A percentile compares a stretch with the other conserved stretches of the same genome.
Conservation (phyloP, 2,888 invertebrate species). For the Macrostomum cliftonense region DNA sequence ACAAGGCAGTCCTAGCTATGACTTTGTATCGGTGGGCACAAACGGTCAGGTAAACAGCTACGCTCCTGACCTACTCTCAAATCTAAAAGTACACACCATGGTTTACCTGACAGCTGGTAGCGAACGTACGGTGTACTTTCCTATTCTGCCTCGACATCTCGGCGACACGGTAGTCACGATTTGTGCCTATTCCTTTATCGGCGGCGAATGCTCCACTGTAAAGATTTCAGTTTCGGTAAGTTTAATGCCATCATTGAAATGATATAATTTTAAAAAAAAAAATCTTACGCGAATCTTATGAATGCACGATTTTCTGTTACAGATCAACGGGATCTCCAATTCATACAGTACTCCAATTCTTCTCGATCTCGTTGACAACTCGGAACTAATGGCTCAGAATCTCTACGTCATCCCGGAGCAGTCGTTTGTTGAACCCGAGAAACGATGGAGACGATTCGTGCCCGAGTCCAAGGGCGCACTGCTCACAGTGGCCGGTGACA, state of each 20-base stretch:
- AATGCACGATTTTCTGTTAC: too few species aligned
- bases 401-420: slow-evolving; percentile 50
- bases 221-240: slow-evolving; percentile 47
- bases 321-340: slow-evolving; percentile 65
- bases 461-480: slow-evolving; percentile 66
- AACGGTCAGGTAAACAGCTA: too few species aligned
- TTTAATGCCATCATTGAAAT: too few species aligned
- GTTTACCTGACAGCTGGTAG: slow-evolving; percentile 16
- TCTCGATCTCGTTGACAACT: slow-evolving; percentile 72
- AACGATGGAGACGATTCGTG: slow-evolving; percentile 71
- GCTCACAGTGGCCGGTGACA: slow-evolving; percentile 42
- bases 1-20: slow-evolving; percentile 58
- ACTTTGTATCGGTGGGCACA: slow-evolving; percentile 40
- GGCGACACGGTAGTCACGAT: slow-evolving; percentile 55
- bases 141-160: slow-evolving; percentile 57
- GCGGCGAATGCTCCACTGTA: slow-evolving; percentile 29
- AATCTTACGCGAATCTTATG: too few species aligned
- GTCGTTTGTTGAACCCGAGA: slow-evolving; percentile 69
- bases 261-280: too few species aligned
- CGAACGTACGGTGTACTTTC: slow-evolving; percentile 57
- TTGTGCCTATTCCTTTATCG: slow-evolving; percentile 47
- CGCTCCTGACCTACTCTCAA: too few species aligned
- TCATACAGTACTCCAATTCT: slow-evolving; percentile 74
- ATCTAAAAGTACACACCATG: too few species aligned
- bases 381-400: slow-evolving; percentile 4